Base-by-base conservation (phyloP, 2,888 invertebrate species). In the Sicus ferrugineus region DNA sequence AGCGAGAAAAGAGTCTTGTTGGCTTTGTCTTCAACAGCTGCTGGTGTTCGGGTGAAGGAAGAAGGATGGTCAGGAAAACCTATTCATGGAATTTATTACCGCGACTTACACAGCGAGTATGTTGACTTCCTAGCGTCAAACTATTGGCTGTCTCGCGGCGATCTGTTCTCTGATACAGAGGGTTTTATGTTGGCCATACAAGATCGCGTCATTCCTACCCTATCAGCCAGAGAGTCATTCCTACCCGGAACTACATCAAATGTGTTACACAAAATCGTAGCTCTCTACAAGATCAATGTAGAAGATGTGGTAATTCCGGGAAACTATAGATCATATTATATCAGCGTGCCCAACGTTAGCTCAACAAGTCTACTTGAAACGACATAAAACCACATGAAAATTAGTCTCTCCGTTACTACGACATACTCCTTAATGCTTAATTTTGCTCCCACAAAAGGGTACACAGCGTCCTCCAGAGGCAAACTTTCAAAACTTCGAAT, bases 301-400 rank as follows among this genome's bases (percentile, higher is more conserved):
- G 52, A 21, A 52, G 52, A 16, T 52, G 52, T 52, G 52, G 52
- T n/a, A 23, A n/a, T 7, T n/a, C n/a, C 52, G 23, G 23, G 52
- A 52, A 52, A 52, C 52, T 21, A 52, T 52, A 52, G 52, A 52
- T 23, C 52, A 52, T 52, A 52, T 52, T 9, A n/a, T 52, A 21
- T n/a, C 19, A 16, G 6, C 19, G 23, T 52, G 52, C 52, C n/a
- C 52, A 52, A 7, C 19, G 19, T 5, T 52, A n/a, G n/a, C 52
- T n/a, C n/a, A 23, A n/a, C 7, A n/a, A 52, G 52, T 9, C 52
- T 52, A 21, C n/a, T 5, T 23, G 6, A 52, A 52, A 52, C 52
- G 6, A n/a, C 52, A 52, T 23, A 52, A 52, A 9, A 16, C 6
- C 16, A n/a, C 16, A 52, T 6, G 6, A 21, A 52, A 52, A 21